Evolutionary conservation across 1,140 invertebrate genomes (phyloP).

Genomic region (Atta colombica): DNA sequence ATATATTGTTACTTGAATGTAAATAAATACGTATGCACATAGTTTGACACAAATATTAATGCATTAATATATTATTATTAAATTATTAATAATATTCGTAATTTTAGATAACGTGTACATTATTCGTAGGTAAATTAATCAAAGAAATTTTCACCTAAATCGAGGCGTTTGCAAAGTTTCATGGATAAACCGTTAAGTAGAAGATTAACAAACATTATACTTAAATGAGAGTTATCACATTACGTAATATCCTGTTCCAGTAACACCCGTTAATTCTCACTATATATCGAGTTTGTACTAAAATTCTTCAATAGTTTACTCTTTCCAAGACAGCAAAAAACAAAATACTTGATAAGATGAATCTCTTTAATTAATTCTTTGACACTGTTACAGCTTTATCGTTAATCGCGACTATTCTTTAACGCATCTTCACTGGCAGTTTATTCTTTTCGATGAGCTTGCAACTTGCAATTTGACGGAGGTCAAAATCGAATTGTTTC

Average conservation of each 20-base stretch:
- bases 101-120: not conserved
- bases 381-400: not conserved
- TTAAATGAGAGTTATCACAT: constrained; percentile 33
- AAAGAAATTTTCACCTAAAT: not conserved
- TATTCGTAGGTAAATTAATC: not conserved
- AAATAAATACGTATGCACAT: constrained; percentile 10
- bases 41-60: not conserved
- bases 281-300: not conserved
- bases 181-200: not conserved
- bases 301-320: constrained; percentile 14
- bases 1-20: not conserved
- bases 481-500: constrained; percentile 51
- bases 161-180: constrained; percentile 9
- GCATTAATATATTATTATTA: not conserved
- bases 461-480: constrained; percentile 3
- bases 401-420: constrained; percentile 47
- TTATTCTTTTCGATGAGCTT: constrained; percentile 13
- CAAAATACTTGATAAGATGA: not conserved
- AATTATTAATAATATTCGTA: constrained; percentile 9
- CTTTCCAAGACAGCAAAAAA: not conserved
- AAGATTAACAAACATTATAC: constrained; percentile 41
- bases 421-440: not conserved
- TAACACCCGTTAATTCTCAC: constrained; percentile 51
- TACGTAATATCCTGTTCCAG: constrained; percentile 27
- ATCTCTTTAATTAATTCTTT: not conserved